Conservation (phyloP, 2,797 vertebrate species). For the Cottoperca gobio region DNA sequence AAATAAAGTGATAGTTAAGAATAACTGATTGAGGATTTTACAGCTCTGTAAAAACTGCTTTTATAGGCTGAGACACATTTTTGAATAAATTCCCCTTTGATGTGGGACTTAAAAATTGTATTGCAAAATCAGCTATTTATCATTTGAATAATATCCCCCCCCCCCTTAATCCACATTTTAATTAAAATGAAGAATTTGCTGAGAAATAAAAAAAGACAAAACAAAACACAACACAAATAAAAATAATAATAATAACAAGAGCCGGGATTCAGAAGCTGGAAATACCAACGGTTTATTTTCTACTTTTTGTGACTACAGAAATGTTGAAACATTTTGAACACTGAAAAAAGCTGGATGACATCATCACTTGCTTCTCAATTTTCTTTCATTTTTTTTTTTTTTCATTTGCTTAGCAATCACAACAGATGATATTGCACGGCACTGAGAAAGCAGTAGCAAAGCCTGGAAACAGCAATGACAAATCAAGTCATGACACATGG, state of each 20-base stretch:
- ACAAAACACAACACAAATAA: conserved; percentile 12
- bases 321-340: conserved; percentile 97
- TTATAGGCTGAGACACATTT: neutral
- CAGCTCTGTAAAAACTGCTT: neutral
- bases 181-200: neutral
- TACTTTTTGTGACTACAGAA: conserved; percentile 99
- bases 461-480: conserved; percentile 83
- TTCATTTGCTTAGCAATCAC: conserved; percentile 96
- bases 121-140: neutral
- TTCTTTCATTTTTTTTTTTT: conserved; percentile 81
- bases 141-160: neutral
- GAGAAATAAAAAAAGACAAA: conserved; percentile 19
- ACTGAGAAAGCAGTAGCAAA: conserved; percentile 93
- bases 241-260: conserved; percentile 75
- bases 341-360: conserved; percentile 97
- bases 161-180: neutral
- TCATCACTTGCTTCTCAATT: conserved; percentile 92
- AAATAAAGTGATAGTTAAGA: neutral
- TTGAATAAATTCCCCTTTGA: neutral
- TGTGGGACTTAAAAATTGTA: too few species aligned
- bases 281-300: conserved; percentile 99
- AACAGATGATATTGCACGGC: conserved; percentile 99
- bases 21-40: neutral
- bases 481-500: conserved; percentile 89
- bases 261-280: conserved; percentile 92